Evolutionary conservation across 1,140 invertebrate species (phyloP).

Genomic region (Micrasema longulum): DNA sequence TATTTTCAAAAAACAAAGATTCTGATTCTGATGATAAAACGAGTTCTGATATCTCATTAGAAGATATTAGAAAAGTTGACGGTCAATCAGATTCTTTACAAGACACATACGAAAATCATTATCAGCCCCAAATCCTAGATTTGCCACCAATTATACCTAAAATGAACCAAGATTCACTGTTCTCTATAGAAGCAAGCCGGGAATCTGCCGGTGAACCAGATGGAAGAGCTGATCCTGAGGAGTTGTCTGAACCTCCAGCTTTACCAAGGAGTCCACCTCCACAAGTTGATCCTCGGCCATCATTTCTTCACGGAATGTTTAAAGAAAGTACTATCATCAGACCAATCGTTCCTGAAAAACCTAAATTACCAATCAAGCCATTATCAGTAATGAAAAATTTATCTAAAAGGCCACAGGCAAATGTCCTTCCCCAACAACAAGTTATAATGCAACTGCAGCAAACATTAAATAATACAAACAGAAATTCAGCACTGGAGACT

Average conservation of each 20-base stretch:
- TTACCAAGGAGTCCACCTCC: constrained; percentile 74
- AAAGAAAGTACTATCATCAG: constrained; percentile 62
- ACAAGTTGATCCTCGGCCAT: constrained; percentile 72
- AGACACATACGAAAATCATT: constrained; percentile 59
- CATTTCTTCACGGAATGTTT: constrained; percentile 76
- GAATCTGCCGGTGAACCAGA: constrained; percentile 85
- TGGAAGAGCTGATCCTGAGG: constrained; percentile 82
- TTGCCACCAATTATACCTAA: constrained; percentile 65
- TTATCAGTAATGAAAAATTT: constrained; percentile 64
- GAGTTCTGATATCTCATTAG: constrained; percentile 56
- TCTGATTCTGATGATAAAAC: constrained; percentile 53
- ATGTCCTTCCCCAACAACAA: constrained; percentile 60
- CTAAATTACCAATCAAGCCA: constrained; percentile 74
- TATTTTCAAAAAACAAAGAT: constrained; percentile 63
- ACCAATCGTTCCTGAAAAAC: constrained; percentile 71
- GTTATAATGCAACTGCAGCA: constrained; percentile 67
- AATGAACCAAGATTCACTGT: constrained; percentile 60
- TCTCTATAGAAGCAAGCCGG: constrained; percentile 72
- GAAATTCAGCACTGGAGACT: constrained; percentile 44
- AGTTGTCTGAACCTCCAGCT: constrained; percentile 73
- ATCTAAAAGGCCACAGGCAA: constrained; percentile 55
- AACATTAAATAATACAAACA: constrained; percentile 53
- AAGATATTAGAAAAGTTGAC: constrained; percentile 64
- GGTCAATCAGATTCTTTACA: constrained; percentile 58
- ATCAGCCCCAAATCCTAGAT: constrained; percentile 65